Evolutionary conservation across 2,113 vertebrate species (phyloP), one percentile per base, ranked within the genome.

Genomic region (Mustela nigripes): DNA sequence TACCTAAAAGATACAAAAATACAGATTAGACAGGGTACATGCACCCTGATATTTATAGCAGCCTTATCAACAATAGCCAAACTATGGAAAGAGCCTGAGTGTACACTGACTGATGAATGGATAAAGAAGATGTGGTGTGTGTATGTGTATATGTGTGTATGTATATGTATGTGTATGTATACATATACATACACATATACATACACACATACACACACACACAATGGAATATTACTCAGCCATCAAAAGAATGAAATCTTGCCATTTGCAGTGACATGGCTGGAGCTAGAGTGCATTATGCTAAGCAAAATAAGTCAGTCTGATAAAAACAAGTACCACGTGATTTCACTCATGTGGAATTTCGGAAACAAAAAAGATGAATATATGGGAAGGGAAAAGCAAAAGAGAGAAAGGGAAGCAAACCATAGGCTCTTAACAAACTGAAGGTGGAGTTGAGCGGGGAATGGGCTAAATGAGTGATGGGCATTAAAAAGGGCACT

Each of bases 101-200:
- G 15, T 67, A 16, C 31, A 33, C 3, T 56, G 53, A 9, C 33
- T 56, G 16, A 56, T 56, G 53, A 56, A 18, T 56, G 53, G 53
- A 56, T 56, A 56, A 56, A 56, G 15, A 56, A 18, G 4, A 56
- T 18, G 53, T 18, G 53, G 53, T 56, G 53, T 56, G 5, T 18
- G 53, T 18, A 56, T 56, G 16, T 56, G 16, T 18, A 56, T 56
- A 6, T 56, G 53, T 56, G 53, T 18, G 15, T 56, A 56, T 56
- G 16, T 16, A 56, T 56, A 2, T 36, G 2, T 36, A 36, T 36
- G 36, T 36, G 53, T 56, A 56, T 53, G 53, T 53, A 15, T 53
- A 16, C 16, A 3, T 4, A 53, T 50, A 0, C 2, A 3, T 4
- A 50, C 4, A 50, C 50, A 50, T 5, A 53, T 1, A 53, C 15